Conservation (phyloP, 2,888 invertebrate species). For the Caenorhabditis imperialis region DNA sequence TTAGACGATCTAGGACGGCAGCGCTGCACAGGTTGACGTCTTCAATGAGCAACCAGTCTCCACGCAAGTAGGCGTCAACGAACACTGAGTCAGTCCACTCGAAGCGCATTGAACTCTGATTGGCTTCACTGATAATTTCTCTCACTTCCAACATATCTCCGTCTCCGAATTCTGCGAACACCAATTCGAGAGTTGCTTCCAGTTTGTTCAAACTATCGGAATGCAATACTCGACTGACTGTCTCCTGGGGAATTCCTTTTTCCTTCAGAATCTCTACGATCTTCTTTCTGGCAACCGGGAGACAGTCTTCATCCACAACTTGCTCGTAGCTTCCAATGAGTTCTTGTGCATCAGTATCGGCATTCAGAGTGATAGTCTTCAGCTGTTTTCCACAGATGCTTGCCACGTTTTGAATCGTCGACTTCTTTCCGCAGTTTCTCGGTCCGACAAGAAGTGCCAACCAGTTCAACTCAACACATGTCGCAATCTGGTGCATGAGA, state of each 20-base stretch:
- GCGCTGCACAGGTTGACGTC: constrained; percentile 82
- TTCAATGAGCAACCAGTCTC: constrained; percentile 81
- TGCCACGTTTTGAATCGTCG: constrained; percentile 85
- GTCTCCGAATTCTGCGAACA: constrained; percentile 17
- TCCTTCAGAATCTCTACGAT: constrained; percentile 25
- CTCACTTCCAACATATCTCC: constrained; percentile 24
- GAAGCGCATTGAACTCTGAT: constrained; percentile 77
- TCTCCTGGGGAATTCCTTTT: constrained; percentile 1
- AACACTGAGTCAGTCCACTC: constrained; percentile 81
- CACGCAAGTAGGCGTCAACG: constrained; percentile 79
- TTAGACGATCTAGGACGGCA: constrained; percentile 95
- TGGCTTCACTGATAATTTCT: constrained; percentile 40
- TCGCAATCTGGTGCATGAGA: constrained; percentile 86
- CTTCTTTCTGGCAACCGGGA: constrained; percentile 37
- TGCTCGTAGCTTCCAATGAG: constrained; percentile 98
- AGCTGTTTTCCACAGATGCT: constrained; percentile 85
- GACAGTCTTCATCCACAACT: constrained; percentile 80
- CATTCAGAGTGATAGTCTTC: constrained; percentile 87
- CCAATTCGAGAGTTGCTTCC: constrained; percentile 47
- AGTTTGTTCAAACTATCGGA: constrained; percentile 46
- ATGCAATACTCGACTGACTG: constrained; percentile 20
- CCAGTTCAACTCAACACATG: constrained; percentile 93
- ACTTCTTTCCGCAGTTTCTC: constrained; percentile 87
- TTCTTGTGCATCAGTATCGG: constrained; percentile 94
- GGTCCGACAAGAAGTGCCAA: constrained; percentile 87